Evolutionary conservation across 2,888 invertebrate genomes (phyloP), one percentile per base, ranked within the genome.

Genomic region (Bedellia somnulentella): DNA sequence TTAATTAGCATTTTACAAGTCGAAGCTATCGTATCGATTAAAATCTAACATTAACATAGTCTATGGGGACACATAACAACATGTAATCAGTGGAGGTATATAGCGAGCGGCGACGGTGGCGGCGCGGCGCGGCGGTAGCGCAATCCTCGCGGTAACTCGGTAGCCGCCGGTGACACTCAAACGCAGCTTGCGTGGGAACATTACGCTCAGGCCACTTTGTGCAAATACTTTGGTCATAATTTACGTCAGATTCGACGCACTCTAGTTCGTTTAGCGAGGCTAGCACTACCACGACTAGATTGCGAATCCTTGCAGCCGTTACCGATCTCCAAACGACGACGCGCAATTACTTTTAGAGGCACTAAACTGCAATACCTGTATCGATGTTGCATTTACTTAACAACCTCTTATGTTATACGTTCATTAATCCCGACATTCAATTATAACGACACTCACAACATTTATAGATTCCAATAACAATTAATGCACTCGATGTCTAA

Each of bases 211-310:
- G 45, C 43, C 45, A 37, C 34, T 15, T 45, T 42, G 44, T 45
- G 44, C 48, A 42, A 45, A 49, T 44, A 45, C 44, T 47, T 46
- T 43, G 44, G 43, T 53, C 44, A 61, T 67, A 64, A 62, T 64
- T 71, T 52, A 66, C 46, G 54, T 53, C 55, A 54, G 51, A 52
- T 60, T 58, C 49, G 52, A 59, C 50, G 52, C 56, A 59, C 52
- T 53, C 51, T 43, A 51, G 53, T 54, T 52, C 49, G 49, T 33
- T n/a, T n/a, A 33, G 43, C 42, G 41, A 33, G 36, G 45, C 51
- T 57, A n/a, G n/a, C n/a, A n/a, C n/a, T n/a, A 58, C 55, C 59
- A 57, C 60, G 60, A 70, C 49, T 61, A 59, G 60, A 63, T 58
- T 58, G 59, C 63, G 52, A 50, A 66, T 68, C 67, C 60, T 62